phyloP scores from a whole-genome alignment of 2,113 vertebrate genomes.

The Orcinus orca region DNA sequence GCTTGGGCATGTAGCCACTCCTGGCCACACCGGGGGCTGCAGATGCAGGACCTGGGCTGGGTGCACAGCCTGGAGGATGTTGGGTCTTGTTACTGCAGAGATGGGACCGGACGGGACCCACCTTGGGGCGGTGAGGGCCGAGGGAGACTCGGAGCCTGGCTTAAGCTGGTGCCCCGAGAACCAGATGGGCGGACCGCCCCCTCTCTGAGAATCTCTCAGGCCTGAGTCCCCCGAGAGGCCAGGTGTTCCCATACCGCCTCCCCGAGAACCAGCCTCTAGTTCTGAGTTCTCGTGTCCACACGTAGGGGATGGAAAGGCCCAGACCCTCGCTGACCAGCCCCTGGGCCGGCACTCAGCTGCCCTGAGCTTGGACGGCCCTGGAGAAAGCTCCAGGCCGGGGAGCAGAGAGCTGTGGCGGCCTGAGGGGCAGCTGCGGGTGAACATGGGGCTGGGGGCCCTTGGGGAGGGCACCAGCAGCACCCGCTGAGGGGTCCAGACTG shows the following conservation, averaged over 20 bases:
- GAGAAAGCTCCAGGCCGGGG: not conserved
- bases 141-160: not conserved
- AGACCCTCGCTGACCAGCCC: not conserved
- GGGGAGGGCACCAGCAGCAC: not conserved
- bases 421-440: not conserved
- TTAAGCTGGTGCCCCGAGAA: not conserved
- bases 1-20: too few relatives aligned
- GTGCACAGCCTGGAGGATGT: accelerated
- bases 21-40: not conserved
- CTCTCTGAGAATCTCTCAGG: not conserved
- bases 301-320: accelerated
- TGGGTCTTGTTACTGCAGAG: not conserved
- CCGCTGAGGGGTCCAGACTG: not conserved
- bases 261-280: not conserved
- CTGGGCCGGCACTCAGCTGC: not conserved
- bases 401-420: not conserved
- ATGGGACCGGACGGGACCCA: accelerated
- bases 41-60: not conserved
- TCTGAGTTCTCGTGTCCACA: not conserved
- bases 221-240: not conserved
- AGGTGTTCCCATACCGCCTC: not conserved
- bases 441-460: not conserved
- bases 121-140: too few relatives aligned
- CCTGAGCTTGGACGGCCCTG: not conserved
- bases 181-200: not conserved